Conservation (phyloP, 2,888 invertebrate genomes). For the Sipunculus nudus region DNA sequence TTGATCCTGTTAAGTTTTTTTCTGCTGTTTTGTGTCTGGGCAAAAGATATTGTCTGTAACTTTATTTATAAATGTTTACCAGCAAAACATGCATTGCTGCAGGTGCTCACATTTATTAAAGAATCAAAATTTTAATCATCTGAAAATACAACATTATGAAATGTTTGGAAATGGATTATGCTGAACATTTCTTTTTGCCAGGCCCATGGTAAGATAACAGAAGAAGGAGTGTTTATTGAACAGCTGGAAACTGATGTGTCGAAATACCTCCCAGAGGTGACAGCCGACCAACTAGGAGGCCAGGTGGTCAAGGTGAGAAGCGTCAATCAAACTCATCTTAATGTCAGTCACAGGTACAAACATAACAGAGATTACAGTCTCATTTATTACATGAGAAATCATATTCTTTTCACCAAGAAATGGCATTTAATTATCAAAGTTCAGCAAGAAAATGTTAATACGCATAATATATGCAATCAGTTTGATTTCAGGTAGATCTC, state of each 20-base stretch:
- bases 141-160: no score
- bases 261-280: constrained; percentile 64
- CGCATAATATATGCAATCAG: no score
- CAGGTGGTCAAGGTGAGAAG: constrained; percentile 58
- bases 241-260: constrained; percentile 64
- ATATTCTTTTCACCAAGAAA: not conserved
- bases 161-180: no score
- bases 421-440: not conserved
- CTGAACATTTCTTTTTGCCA: constrained; percentile 23
- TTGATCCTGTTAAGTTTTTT: no score
- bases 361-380: no score
- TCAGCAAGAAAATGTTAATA: no score
- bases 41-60: no score
- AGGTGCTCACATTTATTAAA: no score
- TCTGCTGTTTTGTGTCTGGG: no score
- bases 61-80: no score
- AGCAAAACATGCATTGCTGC: no score
- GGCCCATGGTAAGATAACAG: constrained; percentile 63
- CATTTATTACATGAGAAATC: not conserved
- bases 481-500: constrained; percentile 58
- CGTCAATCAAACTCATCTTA: not conserved
- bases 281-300: constrained; percentile 52
- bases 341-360: not conserved
- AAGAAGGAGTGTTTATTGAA: constrained; percentile 65
- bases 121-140: no score